Evolutionary conservation across 2,888 invertebrate species (phyloP).

Genomic region (Tetragonula carbonaria): DNA sequence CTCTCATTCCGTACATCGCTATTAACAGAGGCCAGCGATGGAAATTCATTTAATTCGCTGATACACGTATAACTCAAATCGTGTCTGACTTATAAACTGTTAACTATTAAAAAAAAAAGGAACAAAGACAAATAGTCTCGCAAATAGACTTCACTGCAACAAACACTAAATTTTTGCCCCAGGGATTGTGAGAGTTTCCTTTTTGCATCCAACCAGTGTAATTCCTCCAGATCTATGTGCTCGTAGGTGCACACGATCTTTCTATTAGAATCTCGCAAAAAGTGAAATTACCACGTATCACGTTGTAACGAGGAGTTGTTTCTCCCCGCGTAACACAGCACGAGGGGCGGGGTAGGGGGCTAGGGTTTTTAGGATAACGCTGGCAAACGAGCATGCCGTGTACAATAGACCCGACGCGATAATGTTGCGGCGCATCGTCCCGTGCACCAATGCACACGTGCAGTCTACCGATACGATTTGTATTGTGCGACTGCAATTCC

Average conservation of each 20-base stretch:
- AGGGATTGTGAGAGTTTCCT: too few species aligned
- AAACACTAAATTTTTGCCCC: too few species aligned
- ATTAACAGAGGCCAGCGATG: too few species aligned
- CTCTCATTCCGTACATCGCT: too few species aligned
- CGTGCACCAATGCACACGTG: slow-evolving; percentile 59
- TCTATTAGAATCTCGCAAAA: not conserved
- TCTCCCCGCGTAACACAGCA: not conserved
- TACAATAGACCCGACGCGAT: slow-evolving; percentile 51
- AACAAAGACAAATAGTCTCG: too few species aligned
- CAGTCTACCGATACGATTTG: slow-evolving; percentile 50
- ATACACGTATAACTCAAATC: too few species aligned
- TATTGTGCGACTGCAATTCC: slow-evolving; percentile 48
- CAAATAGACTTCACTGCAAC: too few species aligned
- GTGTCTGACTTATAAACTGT: too few species aligned
- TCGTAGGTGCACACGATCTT: not conserved
- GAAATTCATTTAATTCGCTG: too few species aligned
- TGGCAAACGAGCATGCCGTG: slow-evolving; percentile 11
- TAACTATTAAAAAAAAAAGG: too few species aligned
- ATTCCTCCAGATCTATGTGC: not conserved
- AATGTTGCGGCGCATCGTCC: slow-evolving; percentile 57
- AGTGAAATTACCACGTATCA: not conserved
- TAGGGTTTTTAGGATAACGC: slow-evolving; percentile 8
- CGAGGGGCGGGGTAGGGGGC: not conserved
- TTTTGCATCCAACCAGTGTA: too few species aligned
- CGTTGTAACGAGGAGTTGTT: not conserved